Conservation (phyloP, 1,140 invertebrate genomes). For the Drosophila equinoxialis region DNA sequence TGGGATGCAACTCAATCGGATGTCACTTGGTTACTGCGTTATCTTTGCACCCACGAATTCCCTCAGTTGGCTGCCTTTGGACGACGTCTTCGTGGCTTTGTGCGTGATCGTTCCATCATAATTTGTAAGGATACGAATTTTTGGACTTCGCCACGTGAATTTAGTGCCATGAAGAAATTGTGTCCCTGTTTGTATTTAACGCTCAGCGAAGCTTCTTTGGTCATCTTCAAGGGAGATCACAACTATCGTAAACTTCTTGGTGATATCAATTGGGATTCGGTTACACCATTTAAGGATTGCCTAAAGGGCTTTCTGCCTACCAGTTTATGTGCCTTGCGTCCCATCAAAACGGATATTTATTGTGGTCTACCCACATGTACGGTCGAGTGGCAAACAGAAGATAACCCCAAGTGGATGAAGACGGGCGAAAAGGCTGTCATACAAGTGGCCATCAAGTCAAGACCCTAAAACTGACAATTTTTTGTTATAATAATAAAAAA, state of each 20-base stretch:
- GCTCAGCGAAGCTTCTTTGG: slow-evolving; percentile 87
- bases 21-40: slow-evolving; percentile 87
- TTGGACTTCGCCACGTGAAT: slow-evolving; percentile 94
- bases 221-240: slow-evolving; percentile 98
- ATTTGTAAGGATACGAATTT: slow-evolving; percentile 86
- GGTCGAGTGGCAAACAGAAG: slow-evolving; percentile 84
- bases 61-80: slow-evolving; percentile 83
- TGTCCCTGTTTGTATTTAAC: slow-evolving; percentile 89
- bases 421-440: slow-evolving; percentile 91
- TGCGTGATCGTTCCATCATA: slow-evolving; percentile 84
- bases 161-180: slow-evolving; percentile 88
- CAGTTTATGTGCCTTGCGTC: slow-evolving; percentile 91
- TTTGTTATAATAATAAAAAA: too few relatives aligned
- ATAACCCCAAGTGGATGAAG: slow-evolving; percentile 90
- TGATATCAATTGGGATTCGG: slow-evolving; percentile 92
- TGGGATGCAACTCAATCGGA: slow-evolving; percentile 93
- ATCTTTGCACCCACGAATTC: slow-evolving; percentile 77
- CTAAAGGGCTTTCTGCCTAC: slow-evolving; percentile 92
- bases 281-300: slow-evolving; percentile 87
- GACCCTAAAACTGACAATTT: slow-evolving; percentile 27
- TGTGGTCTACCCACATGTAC: slow-evolving; percentile 88
- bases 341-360: slow-evolving; percentile 95
- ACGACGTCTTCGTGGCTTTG: slow-evolving; percentile 84
- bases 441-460: slow-evolving; percentile 57
- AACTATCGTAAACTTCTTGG: slow-evolving; percentile 97